phyloP scores from a whole-genome alignment of 2,888 invertebrate species.

The Norana najaformis region DNA sequence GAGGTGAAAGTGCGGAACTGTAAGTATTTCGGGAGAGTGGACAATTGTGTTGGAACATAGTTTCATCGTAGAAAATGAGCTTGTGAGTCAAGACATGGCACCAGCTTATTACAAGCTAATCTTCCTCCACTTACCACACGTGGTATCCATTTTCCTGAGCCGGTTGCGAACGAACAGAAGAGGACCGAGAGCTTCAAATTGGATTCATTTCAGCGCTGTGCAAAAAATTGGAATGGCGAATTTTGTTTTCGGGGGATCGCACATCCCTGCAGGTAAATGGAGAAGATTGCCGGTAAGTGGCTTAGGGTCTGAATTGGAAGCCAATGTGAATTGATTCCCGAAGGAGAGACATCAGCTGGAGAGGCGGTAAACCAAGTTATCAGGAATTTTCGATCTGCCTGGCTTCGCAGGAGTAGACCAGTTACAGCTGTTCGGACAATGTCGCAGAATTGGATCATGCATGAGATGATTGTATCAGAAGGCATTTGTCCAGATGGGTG shows the following conservation, averaged over 20 bases:
- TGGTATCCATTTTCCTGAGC: background rate
- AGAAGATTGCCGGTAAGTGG: background rate
- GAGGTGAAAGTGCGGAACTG: too few species aligned
- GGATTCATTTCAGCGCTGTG: slow-evolving; percentile 1
- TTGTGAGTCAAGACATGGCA: background rate
- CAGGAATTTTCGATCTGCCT: background rate
- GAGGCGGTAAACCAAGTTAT: background rate
- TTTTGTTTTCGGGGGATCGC: background rate
- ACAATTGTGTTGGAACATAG: background rate
- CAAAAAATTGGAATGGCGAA: background rate
- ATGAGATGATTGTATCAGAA: background rate
- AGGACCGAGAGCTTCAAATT: background rate
- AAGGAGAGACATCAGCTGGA: background rate
- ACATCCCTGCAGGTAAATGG: background rate
- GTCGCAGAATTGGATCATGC: background rate
- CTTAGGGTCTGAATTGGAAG: background rate
- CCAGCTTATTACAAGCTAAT: slow-evolving; percentile 4
- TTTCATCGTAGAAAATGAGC: background rate
- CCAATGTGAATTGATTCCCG: slow-evolving; percentile 13
- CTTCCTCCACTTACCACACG: background rate
- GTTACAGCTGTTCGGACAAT: background rate
- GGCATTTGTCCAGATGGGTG: background rate
- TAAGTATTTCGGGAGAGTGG: background rate
- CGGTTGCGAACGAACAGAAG: background rate
- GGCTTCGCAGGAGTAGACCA: background rate